phyloP scores from a whole-genome alignment of 2,888 invertebrate genomes.

The Drosophila yooni region DNA sequence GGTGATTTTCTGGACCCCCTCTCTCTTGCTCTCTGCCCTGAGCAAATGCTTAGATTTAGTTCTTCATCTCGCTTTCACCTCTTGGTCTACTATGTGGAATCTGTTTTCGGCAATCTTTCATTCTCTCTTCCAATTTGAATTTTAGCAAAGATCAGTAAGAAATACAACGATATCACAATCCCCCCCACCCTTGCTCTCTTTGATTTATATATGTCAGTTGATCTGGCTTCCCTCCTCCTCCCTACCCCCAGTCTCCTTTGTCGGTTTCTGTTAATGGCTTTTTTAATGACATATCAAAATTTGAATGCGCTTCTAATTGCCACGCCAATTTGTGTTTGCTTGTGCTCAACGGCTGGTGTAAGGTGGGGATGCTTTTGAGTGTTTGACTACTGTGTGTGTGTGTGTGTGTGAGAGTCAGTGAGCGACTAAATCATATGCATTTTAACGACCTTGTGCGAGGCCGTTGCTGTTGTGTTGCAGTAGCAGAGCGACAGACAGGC shows the following conservation, averaged over 20 bases:
- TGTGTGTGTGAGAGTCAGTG: constrained; percentile 28
- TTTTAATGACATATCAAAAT: constrained; percentile 30
- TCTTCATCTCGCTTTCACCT: background rate
- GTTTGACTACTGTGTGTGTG: background rate
- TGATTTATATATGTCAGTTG: constrained; percentile 19
- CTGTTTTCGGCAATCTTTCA: background rate
- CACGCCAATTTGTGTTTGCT: constrained; percentile 24
- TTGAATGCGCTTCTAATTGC: constrained; percentile 57
- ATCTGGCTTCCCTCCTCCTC: background rate
- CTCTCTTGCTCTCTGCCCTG: background rate
- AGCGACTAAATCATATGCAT: constrained; percentile 34
- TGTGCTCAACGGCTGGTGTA: background rate
- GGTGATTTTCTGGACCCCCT: background rate
- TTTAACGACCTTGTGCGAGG: constrained; percentile 47
- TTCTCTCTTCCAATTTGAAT: background rate
- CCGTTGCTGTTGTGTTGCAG: constrained; percentile 19
- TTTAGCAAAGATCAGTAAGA: background rate
- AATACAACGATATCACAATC: background rate
- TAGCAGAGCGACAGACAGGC: constrained; percentile 1
- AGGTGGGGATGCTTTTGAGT: background rate
- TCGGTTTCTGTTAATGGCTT: constrained; percentile 4
- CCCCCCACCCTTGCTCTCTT: background rate
- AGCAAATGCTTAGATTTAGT: background rate
- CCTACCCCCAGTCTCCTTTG: background rate
- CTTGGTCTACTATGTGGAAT: background rate